phyloP scores from a whole-genome alignment of 2,797 vertebrate species.

The Adrianichthys oophorus region DNA sequence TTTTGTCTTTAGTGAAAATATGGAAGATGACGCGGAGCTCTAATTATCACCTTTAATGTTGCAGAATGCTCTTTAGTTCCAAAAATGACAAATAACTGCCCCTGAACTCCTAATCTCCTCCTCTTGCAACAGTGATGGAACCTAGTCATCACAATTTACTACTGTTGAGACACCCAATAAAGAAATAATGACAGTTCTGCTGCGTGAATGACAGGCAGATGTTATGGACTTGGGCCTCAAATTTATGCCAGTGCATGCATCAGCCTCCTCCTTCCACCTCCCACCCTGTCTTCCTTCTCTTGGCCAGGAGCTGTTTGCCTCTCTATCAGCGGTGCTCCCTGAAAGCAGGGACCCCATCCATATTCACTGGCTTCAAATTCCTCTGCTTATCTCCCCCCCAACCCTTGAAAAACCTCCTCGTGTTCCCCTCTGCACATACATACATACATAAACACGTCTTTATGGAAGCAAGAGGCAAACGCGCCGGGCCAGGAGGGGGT shows the following conservation, averaged over 20 bases:
- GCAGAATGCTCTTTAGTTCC: too few species aligned
- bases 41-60: too few species aligned
- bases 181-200: slow-evolving; percentile 68
- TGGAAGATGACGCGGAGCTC: too few species aligned
- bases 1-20: too few species aligned
- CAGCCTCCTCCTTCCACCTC: slow-evolving; percentile 35
- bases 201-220: slow-evolving; percentile 53
- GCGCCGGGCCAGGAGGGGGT: slow-evolving; percentile 64
- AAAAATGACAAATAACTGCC: too few species aligned
- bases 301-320: slow-evolving; percentile 84
- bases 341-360: slow-evolving; percentile 79
- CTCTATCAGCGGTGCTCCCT: slow-evolving; percentile 78
- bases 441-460: slow-evolving; percentile 84
- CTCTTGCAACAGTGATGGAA: slow-evolving; percentile 42
- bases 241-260: slow-evolving; percentile 78
- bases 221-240: slow-evolving; percentile 55
- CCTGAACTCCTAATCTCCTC: slow-evolving; percentile 11
- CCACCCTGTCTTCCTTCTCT: slow-evolving; percentile 41
- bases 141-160: slow-evolving; percentile 45
- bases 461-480: slow-evolving; percentile 79
- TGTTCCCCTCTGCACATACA: slow-evolving; percentile 78
- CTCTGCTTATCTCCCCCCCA: slow-evolving; percentile 80
- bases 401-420: slow-evolving; percentile 74
- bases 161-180: slow-evolving; percentile 40
- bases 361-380: slow-evolving; percentile 84